Evolutionary conservation across 2,113 vertebrate species (phyloP), one percentile per base, ranked within the genome.

Genomic region (Atractosteus spatula): DNA sequence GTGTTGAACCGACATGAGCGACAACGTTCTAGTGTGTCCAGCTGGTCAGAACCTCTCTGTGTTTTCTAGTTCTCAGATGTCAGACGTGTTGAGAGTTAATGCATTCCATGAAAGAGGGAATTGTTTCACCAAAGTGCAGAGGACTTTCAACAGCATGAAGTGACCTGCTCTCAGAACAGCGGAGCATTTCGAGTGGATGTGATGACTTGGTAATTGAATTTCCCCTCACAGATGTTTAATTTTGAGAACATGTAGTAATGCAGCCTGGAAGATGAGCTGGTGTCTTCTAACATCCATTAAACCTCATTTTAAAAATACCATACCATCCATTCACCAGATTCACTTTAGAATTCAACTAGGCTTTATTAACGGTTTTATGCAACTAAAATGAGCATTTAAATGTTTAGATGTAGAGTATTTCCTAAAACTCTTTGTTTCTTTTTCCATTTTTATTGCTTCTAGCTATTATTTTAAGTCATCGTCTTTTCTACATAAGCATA

Each of bases 81-180:
- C 57, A 4, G 17, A 69, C 2, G 47, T 29, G 29, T 17, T 55
- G 29, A 11, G 54, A 14, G 45, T 55, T 55, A 55, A 29, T 55
- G 67, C 56, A 59, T 7, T 54, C 11, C 10, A 43, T 69, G 67
- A 41, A 56, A 69, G 16, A 57, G 68, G 55, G 68, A 69, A 69
- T 41, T 14, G 68, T 69, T 69, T 57, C 29, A 14, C 54, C 13
- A 1, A 3, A 2, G 17, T 7, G 12, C 47, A 57, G 29, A 59
- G n/a, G 51, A 69, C 51, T 69, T 68, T 55, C 51, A 6, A 45
- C 41, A 41, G 41, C 3, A 54, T 41, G 10, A 68, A 16, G 55
- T 55, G 66, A 68, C 66, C 47, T 17, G 10, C 66, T 68, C 43
- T 13, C 14, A 8, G 54, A 42, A 55, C 17, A 17, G 47, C 45